Conservation (phyloP, 2,888 invertebrate species). For the Tenodera sinensis region DNA sequence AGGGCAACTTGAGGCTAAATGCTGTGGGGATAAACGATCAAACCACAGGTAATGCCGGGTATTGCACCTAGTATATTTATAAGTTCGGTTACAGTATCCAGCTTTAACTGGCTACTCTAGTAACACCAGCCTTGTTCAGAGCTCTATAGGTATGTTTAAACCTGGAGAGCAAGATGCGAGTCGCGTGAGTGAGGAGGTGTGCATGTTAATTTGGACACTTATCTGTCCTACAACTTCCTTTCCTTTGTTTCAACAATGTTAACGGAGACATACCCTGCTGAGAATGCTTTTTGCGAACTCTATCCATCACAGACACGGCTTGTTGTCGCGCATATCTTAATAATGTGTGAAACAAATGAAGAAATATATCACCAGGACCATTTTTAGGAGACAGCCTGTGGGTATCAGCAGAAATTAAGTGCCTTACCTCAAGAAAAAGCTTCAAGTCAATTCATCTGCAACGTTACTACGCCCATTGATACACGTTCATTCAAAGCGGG, state of each 20-base stretch:
- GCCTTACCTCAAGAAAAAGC: neutral
- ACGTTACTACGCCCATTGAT: neutral
- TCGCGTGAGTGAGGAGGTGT: neutral
- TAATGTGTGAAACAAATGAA: neutral
- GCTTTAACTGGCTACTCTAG: no score
- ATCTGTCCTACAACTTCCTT: neutral
- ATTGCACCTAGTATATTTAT: no score
- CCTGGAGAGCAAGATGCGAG: no score
- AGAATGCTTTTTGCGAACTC: neutral
- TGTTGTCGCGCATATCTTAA: neutral
- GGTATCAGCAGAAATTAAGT: conserved; percentile 6
- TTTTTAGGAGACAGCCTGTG: neutral
- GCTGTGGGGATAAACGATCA: no score
- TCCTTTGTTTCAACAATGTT: neutral
- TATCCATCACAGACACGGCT: neutral
- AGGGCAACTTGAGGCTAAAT: no score
- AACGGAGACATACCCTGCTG: neutral
- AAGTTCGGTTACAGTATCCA: no score
- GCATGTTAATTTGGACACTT: neutral
- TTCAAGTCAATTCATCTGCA: conserved; percentile 6
- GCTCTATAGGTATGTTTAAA: no score
- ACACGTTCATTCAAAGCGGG: neutral
- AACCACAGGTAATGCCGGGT: no score
- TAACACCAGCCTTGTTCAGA: no score
- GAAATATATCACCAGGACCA: neutral